Evolutionary conservation across 23 tunicate species (phyloP), one percentile per base, ranked within the genome.

Genomic region (Styela plicata): DNA sequence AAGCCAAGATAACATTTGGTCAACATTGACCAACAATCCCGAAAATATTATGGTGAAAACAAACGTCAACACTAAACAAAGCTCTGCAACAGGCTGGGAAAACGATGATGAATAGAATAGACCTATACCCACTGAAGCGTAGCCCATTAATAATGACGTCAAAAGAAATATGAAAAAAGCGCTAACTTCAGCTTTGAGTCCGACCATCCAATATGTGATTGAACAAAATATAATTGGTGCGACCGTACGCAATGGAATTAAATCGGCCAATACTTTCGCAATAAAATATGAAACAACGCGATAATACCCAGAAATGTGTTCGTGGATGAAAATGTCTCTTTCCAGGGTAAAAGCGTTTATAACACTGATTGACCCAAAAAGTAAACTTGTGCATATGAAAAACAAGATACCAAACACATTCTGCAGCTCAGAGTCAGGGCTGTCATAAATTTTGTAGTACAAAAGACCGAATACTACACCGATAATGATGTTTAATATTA

Each of bases 181-280:
- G 28, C 77, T 89, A 36, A 74, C 86, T 28, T 93, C 98, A 3
- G 93, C 80, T 82, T 93, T 93, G 63, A 93, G 70, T n/a, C 98
- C 98, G 69, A 93, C 98, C 98, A 93, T 93, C 98, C 98, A 93
- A 78, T 93, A 93, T 1, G 98, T 93, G 24, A 93, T 85, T 18
- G 84, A 78, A 28, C 89, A 86, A 74, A 88, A 93, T 70, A 88
- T 83, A 31, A 93, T 64, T 24, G 98, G 98, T 0, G 90, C 70
- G 20, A 93, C 81, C 22, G 98, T 93, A 30, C 98, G 69, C 89
- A 93, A 78, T 28, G 98, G 98, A 30, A 93, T 80, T 29, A 93
- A 85, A 82, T 93, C 98, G 5, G 98, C 98, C 22, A 85, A 69
- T 2, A 93, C 82, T 70, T 88, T 88, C 0, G 98, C 44, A 3